Evolutionary conservation across 2,888 invertebrate genomes (phyloP).

Genomic region (Anaspis maculata): DNA sequence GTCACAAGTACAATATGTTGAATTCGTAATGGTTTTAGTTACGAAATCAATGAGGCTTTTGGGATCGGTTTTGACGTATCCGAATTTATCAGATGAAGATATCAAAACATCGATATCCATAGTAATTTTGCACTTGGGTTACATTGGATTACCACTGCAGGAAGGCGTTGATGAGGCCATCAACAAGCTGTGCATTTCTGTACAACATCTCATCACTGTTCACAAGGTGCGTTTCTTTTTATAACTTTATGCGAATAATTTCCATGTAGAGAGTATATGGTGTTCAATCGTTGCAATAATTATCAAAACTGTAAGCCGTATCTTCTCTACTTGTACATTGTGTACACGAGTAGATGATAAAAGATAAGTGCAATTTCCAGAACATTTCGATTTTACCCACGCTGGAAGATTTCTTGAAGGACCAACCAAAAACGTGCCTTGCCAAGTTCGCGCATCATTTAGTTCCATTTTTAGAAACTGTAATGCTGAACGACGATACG

Average conservation of each 20-base stretch:
- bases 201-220: constrained; percentile 20
- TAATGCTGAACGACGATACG: constrained; percentile 8
- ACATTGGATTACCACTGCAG: not conserved
- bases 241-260: too few species aligned
- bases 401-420: constrained; percentile 13
- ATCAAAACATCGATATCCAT: constrained; percentile 16
- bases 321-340: constrained; percentile 1
- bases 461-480: constrained; percentile 3
- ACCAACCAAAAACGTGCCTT: constrained; percentile 14
- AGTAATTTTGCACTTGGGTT: constrained; percentile 11
- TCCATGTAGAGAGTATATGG: too few species aligned
- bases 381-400: constrained; percentile 12
- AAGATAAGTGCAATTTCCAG: not conserved
- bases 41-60: constrained; percentile 16
- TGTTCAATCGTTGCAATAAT: too few species aligned
- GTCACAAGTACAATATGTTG: too few species aligned
- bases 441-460: constrained; percentile 16
- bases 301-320: too few species aligned
- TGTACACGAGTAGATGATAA: too few species aligned
- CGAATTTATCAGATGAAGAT: constrained; percentile 15
- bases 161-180: constrained; percentile 13
- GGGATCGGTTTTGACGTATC: constrained; percentile 14
- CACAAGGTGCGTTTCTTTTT: too few species aligned
- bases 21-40: constrained; percentile 16
- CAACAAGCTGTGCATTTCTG: constrained; percentile 19